Percentiles rank a stretch among this genome's conserved stretches.
phyloP scores from a whole-genome alignment of 1,140 invertebrate genomes.

The Zaprionus capensis region DNA sequence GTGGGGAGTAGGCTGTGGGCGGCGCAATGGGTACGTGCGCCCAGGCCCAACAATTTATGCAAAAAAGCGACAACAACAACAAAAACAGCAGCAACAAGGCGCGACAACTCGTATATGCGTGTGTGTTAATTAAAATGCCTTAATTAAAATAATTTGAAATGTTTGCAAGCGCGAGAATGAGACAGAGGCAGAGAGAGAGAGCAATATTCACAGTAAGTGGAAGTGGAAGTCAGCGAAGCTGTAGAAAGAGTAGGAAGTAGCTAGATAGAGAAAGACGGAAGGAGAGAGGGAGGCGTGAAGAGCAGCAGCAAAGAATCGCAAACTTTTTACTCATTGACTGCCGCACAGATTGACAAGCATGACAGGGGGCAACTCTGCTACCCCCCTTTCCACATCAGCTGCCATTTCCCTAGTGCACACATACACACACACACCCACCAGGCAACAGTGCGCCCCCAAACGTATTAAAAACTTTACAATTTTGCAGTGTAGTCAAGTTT shows the following conservation, averaged over 20 bases:
- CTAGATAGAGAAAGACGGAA: not conserved
- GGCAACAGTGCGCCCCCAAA: constrained; percentile 34
- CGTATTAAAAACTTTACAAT: constrained; percentile 82
- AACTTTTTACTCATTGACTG: constrained; percentile 66
- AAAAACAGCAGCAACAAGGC: constrained; percentile 23
- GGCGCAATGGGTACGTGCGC: not conserved
- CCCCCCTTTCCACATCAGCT: not conserved
- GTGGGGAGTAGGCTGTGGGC: not conserved
- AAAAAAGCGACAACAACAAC: constrained; percentile 33
- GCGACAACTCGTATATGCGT: constrained; percentile 32
- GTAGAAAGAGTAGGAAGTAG: not conserved
- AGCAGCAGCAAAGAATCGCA: constrained; percentile 17
- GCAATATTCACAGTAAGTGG: not conserved
- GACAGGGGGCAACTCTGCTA: constrained; percentile 49
- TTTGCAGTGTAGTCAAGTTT: constrained; percentile 78
- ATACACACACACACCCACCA: constrained; percentile 5
- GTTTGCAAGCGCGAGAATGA: constrained; percentile 39
- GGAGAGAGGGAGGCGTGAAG: constrained; percentile 30
- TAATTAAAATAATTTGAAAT: constrained; percentile 79
- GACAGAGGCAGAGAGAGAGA: not conserved
- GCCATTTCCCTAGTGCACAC: constrained; percentile 9
- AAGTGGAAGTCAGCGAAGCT: not conserved
- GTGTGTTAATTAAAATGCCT: constrained; percentile 78
- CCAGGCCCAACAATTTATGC: constrained; percentile 61
- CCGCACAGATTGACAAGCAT: constrained; percentile 68